Evolutionary conservation across 2,113 vertebrate species (phyloP).

Genomic region (Chascanopsetta lugubris): DNA sequence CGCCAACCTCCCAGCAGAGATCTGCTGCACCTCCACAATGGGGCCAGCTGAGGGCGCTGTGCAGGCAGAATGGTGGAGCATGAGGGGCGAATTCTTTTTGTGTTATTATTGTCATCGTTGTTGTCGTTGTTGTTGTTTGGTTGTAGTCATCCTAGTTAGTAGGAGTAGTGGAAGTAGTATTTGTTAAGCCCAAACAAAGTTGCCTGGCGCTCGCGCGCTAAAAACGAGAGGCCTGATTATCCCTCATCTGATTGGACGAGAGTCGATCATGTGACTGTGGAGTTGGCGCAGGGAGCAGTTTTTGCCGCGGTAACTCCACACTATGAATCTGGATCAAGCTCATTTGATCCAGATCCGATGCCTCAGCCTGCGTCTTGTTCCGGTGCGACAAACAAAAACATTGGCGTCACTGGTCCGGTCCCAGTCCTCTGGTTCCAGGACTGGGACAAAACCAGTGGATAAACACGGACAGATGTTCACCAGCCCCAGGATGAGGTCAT

Average conservation of each 20-base stretch:
- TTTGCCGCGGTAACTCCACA: neutral
- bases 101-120: no score
- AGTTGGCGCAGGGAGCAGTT: no score
- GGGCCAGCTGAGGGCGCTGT: slow-evolving; percentile 72
- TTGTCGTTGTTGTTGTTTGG: neutral
- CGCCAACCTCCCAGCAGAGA: slow-evolving; percentile 35
- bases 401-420: neutral
- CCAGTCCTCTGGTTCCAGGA: neutral
- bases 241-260: no score
- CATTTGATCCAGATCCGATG: neutral
- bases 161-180: no score
- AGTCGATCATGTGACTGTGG: no score
- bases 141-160: no score
- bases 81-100: neutral
- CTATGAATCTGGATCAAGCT: neutral
- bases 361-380: neutral
- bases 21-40: slow-evolving; percentile 38
- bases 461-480: neutral
- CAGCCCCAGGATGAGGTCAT: neutral
- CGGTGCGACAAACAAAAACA: neutral
- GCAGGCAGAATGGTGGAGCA: slow-evolving; percentile 10
- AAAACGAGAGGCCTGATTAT: no score
- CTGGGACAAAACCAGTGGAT: neutral
- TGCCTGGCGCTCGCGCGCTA: no score
- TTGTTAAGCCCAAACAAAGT: no score